Base-by-base conservation (phyloP, 2,888 invertebrate genomes). In the Crematogaster levior region DNA sequence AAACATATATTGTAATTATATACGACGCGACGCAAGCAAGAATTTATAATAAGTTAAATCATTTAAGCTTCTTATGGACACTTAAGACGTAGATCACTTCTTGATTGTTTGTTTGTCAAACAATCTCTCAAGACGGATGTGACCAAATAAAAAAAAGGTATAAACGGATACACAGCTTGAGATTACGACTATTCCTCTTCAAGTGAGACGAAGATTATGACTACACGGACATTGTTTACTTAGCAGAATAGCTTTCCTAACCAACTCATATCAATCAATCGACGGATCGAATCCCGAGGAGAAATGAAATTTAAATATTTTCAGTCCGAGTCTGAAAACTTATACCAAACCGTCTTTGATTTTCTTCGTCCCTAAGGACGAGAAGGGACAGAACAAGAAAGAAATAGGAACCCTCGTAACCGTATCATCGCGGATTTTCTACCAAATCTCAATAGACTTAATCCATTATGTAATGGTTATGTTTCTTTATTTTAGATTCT, bases 401-500 rank as follows among this genome's bases (percentile, higher is more conserved):
- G 6, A 34, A 34, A 34, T 3, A 6, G 40, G 68, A 65, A 43
- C 70, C 61, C 79, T 86, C 51, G 70, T 84, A 86, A 89, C 82
- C 77, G 51, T 75, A 82, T 88, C 87, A 83, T 79, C 83, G 18
- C 60, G 85, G 87, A 89, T 88, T 89, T 88, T 79, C 70, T 68
- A 82, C 58, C 86, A 77, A 79, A 77, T 72, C 83, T 87, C 88
- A 84, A 82, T 82, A 82, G 79, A 82, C 85, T 85, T 85, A 87
- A 88, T 85, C 89, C 84, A 85, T 89, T 87, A 88, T 80, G 84
- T 79, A 89, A 84, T 83, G 75, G 75, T 81, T 60, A 80, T 60
- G 81, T 85, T 6, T 34, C 6, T 5, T 79, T 70, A 68, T 83
- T 83, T 80, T 56, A 48, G 24, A 84, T 80, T 85, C 74, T 43